phyloP scores from a whole-genome alignment of 2,797 vertebrate species.

The Poecilia wingei region DNA sequence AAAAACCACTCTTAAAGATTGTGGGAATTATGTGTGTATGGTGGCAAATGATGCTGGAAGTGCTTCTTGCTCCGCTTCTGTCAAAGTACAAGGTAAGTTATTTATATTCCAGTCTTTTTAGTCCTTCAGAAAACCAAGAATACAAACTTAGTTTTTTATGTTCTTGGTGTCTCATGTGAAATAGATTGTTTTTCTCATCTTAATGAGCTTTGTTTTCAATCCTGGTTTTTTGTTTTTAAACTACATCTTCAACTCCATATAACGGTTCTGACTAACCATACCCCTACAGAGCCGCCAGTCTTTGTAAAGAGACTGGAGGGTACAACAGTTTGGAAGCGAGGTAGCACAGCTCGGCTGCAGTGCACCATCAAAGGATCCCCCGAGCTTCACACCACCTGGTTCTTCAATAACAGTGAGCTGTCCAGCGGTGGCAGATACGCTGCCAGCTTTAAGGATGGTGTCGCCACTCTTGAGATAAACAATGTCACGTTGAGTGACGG shows the following conservation, averaged over 20 bases:
- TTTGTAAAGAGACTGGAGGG: constrained; percentile 89
- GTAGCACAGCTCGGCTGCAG: constrained; percentile 83
- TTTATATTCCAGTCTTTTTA: constrained; percentile 42
- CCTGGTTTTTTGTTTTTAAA: constrained; percentile 25
- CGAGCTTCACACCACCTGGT: constrained; percentile 89
- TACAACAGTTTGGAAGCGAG: constrained; percentile 87
- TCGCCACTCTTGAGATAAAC: constrained; percentile 83
- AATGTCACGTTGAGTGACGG: constrained; percentile 83
- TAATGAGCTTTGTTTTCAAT: constrained; percentile 20
- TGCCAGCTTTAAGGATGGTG: constrained; percentile 80
- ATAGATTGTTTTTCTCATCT: not conserved
- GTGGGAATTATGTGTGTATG: constrained; percentile 86
- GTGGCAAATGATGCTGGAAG: constrained; percentile 90
- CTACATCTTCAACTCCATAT: constrained; percentile 19
- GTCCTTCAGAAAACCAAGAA: constrained; percentile 46
- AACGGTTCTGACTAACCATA: constrained; percentile 35
- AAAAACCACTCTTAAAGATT: constrained; percentile 89
- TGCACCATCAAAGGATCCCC: constrained; percentile 90
- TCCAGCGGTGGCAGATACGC: constrained; percentile 77
- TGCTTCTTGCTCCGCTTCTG: constrained; percentile 80
- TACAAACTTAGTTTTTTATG: constrained; percentile 16
- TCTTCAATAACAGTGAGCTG: constrained; percentile 87
- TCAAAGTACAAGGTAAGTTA: constrained; percentile 90
- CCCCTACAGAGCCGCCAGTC: constrained; percentile 67
- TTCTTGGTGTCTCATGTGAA: constrained; percentile 20